phyloP scores from a whole-genome alignment of 2,888 invertebrate genomes.

The Orchestes rusci region DNA sequence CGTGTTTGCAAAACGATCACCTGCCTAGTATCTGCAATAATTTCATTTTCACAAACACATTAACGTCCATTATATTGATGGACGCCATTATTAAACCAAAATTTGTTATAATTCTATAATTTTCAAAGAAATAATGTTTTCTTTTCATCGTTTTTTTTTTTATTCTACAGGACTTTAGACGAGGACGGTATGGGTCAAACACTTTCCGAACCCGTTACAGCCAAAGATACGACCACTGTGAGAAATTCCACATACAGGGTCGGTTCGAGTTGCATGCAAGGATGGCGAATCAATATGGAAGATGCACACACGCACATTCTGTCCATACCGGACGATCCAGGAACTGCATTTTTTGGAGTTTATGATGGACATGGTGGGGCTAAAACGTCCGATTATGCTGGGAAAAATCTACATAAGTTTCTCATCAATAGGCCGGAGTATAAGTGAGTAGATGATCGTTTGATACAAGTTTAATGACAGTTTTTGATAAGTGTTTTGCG shows the following conservation, averaged over 20 bases:
- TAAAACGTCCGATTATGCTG: slow-evolving; percentile 77
- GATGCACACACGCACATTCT: slow-evolving; percentile 96
- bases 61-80: no score
- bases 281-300: slow-evolving; percentile 99
- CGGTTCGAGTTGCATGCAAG: slow-evolving; percentile 99
- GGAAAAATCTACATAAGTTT: slow-evolving; percentile 89
- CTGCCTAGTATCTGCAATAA: no score
- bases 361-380: slow-evolving; percentile 92
- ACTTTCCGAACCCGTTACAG: slow-evolving; percentile 91
- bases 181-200: slow-evolving; percentile 82
- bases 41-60: no score
- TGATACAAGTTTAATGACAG: not conserved
- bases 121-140: no score
- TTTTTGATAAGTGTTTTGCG: no score
- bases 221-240: slow-evolving; percentile 76
- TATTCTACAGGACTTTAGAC: not conserved
- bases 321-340: slow-evolving; percentile 86
- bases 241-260: slow-evolving; percentile 67
- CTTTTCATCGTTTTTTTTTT: no score
- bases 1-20: no score
- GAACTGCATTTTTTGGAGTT: slow-evolving; percentile 89
- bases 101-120: no score
- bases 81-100: no score
- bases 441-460: slow-evolving; percentile 30
- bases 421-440: slow-evolving; percentile 79